Percentiles rank a stretch among this genome's conserved stretches.
Conservation (phyloP, 2,113 vertebrate species). For the Athene cunicularia region DNA sequence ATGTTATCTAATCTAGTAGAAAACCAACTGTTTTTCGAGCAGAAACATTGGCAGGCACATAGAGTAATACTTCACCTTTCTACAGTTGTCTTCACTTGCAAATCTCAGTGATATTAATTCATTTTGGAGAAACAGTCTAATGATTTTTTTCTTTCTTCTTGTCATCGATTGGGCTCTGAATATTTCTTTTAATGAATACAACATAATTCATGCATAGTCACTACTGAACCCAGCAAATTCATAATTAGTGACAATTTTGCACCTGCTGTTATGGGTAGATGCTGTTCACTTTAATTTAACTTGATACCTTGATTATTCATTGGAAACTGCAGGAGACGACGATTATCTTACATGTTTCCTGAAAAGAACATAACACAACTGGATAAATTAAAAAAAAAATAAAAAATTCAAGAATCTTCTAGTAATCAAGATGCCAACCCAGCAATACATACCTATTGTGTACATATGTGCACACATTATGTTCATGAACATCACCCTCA, state of each 20-base stretch:
- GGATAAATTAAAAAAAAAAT: not conserved
- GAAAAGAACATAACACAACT: not conserved
- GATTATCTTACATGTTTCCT: constrained; percentile 52
- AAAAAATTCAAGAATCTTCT: not conserved
- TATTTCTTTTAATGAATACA: constrained; percentile 59
- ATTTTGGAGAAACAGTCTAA: not conserved
- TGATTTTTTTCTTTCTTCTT: not conserved
- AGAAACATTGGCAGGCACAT: not conserved
- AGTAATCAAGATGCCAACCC: not conserved
- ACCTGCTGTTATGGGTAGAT: constrained; percentile 72
- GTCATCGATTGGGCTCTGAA: constrained; percentile 12
- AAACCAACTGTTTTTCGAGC: not conserved
- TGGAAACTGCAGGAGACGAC: constrained; percentile 46
- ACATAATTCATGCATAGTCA: constrained; percentile 72
- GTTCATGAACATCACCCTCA: not conserved
- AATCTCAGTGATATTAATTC: not conserved
- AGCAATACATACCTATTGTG: not conserved
- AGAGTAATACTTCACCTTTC: not conserved
- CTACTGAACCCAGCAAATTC: constrained; percentile 71
- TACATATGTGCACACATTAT: no score
- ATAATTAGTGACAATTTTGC: constrained; percentile 77
- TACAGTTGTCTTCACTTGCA: not conserved
- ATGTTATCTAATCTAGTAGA: not conserved
- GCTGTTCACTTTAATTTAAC: constrained; percentile 69
- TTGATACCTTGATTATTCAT: constrained; percentile 73